Conservation (phyloP, 2,888 invertebrate species). For the Isoperla grammatica region DNA sequence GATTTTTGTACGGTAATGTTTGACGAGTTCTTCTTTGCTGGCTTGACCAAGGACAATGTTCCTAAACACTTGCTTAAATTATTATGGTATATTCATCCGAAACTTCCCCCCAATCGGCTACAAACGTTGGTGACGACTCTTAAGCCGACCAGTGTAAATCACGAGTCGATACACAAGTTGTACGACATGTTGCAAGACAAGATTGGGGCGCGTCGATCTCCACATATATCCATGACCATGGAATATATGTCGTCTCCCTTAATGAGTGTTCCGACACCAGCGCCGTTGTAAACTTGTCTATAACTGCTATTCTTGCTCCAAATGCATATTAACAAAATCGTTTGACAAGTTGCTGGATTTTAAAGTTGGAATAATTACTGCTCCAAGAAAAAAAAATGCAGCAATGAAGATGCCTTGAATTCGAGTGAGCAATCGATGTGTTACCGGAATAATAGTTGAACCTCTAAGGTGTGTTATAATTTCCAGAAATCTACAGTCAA, state of each 20-base stretch:
- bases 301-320: too few species aligned
- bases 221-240: conserved; percentile 56
- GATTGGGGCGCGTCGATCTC: conserved; percentile 63
- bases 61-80: conserved; percentile 85
- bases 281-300: conserved; percentile 51
- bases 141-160: conserved; percentile 65
- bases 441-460: too few species aligned
- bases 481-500: too few species aligned
- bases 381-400: too few species aligned
- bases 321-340: too few species aligned
- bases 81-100: conserved; percentile 84
- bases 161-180: conserved; percentile 74
- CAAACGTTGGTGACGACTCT: conserved; percentile 76
- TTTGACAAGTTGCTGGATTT: too few species aligned
- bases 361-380: too few species aligned
- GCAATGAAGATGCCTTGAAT: too few species aligned
- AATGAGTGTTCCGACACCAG: conserved; percentile 79
- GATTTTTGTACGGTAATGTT: conserved; percentile 94
- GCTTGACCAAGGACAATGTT: conserved; percentile 83
- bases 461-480: too few species aligned
- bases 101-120: conserved; percentile 71
- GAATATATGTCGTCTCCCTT: conserved; percentile 77
- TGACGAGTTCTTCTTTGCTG: conserved; percentile 92
- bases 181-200: conserved; percentile 75
- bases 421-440: too few species aligned